These are phyloP conservation scores for Neodon shergylaensis DNA, from an alignment of 2,113 vertebrate genomes.

Conservation along the genomic window DNA sequence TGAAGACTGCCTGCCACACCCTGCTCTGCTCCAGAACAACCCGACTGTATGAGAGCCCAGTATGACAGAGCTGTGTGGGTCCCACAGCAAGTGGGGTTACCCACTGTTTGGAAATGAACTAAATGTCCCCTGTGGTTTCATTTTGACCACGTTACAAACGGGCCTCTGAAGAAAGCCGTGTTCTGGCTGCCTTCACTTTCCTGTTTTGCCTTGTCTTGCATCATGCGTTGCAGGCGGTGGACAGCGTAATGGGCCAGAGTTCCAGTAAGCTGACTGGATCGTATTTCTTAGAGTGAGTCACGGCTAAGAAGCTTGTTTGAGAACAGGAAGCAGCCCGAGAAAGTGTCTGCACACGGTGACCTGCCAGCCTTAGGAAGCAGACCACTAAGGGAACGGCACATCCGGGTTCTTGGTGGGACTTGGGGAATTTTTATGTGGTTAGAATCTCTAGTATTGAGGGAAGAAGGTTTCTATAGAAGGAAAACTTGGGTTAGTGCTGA, in stretches of 20 bases:
- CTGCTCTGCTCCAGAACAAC: background rate
- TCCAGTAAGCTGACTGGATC: constrained; percentile 68
- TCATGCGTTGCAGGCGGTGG: constrained; percentile 37
- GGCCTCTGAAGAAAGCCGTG: constrained; percentile 30
- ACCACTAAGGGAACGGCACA: background rate
- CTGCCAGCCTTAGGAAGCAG: background rate
- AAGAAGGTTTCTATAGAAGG: constrained; percentile 43
- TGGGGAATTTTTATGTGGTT: background rate
- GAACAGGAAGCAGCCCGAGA: constrained; percentile 72
- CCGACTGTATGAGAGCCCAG: background rate
- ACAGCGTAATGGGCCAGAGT: background rate
- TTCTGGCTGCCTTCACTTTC: constrained; percentile 24
- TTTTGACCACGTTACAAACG: background rate
- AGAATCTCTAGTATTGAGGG: background rate
- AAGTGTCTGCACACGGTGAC: constrained; percentile 37
- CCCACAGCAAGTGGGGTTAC: background rate
- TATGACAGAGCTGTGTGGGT: background rate
- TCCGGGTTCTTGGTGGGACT: background rate
- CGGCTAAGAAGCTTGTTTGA: constrained; percentile 66
- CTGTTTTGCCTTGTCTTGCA: constrained; percentile 60
- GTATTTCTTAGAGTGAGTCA: constrained; percentile 76
- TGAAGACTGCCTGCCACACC: background rate
- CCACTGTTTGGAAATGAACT: constrained; percentile 25
- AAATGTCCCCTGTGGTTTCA: constrained; percentile 19
- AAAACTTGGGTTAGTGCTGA: constrained; percentile 35